These are phyloP conservation scores for Oncorhynchus mykiss DNA, from an alignment of 2,113 vertebrate species.

Conservation along the genomic window DNA sequence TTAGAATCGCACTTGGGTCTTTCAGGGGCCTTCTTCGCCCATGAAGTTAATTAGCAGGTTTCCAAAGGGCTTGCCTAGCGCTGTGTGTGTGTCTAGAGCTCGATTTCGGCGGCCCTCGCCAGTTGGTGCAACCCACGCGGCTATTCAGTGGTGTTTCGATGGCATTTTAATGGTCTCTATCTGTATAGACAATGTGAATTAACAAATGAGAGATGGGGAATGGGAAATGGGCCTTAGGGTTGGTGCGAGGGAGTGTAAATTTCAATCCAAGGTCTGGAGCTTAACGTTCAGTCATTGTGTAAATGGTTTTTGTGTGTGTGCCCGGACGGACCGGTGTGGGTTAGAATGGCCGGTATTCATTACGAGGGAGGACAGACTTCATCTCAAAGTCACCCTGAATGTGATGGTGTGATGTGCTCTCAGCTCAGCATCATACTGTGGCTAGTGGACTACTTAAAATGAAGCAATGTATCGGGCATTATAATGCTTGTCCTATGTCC, in stretches of 20 bases:
- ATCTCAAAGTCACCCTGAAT: constrained; percentile 16
- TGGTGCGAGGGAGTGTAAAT: constrained; percentile 16
- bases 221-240: constrained; percentile 9
- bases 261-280: constrained; percentile 14
- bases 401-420: background rate
- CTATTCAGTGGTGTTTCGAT: constrained; percentile 49
- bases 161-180: constrained; percentile 53
- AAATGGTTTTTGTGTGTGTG: constrained; percentile 18
- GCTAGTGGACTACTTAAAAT: too few relatives aligned
- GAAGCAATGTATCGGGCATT: too few relatives aligned
- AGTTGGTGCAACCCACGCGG: constrained; percentile 54
- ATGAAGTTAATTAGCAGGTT: constrained; percentile 88
- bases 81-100: too few relatives aligned
- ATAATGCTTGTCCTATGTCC: too few relatives aligned
- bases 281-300: constrained; percentile 35
- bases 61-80: too few relatives aligned
- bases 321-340: background rate
- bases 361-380: constrained; percentile 2
- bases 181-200: constrained; percentile 34
- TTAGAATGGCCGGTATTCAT: constrained; percentile 24
- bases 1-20: constrained; percentile 57
- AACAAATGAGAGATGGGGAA: constrained; percentile 43
- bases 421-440: too few relatives aligned
- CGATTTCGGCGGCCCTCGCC: background rate
- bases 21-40: constrained; percentile 75